These are phyloP conservation scores for Babyrousa celebensis DNA, from an alignment of 2,797 vertebrate species.

Conservation along the genomic window DNA sequence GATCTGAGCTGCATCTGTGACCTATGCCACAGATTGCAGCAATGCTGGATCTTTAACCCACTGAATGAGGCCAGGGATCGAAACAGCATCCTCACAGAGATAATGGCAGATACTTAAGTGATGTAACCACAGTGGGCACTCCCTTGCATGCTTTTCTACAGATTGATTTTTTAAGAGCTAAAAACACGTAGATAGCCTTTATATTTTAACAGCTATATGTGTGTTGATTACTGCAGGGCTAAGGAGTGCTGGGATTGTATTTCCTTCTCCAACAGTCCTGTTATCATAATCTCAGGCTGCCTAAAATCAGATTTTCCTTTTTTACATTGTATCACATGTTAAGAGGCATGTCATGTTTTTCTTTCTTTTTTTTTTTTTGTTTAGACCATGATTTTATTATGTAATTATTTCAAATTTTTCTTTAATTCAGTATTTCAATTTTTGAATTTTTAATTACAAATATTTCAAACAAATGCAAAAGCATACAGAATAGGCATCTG, in stretches of 20 bases:
- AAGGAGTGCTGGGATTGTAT: background rate
- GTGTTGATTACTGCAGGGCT: background rate
- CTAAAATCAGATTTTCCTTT: background rate
- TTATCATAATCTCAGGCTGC: background rate
- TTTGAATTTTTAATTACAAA: constrained; percentile 65
- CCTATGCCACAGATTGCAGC: too few species aligned
- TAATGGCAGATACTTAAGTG: too few species aligned
- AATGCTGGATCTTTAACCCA: too few species aligned
- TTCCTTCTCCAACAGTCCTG: background rate
- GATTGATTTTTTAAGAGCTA: background rate
- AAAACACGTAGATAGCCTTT: background rate
- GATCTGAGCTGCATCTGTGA: too few species aligned
- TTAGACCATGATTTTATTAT: constrained; percentile 39
- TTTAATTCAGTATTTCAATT: constrained; percentile 56
- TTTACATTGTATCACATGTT: background rate
- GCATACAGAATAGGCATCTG: background rate
- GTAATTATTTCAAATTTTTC: background rate
- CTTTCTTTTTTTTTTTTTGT: background rate
- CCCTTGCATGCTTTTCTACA: background rate
- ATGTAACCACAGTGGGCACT: too few species aligned
- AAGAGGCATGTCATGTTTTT: background rate
- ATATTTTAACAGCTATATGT: background rate
- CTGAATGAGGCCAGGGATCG: too few species aligned
- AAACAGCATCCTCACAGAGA: too few species aligned
- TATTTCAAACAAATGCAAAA: constrained; percentile 54